Percentiles rank a stretch among this genome's conserved stretches.
Evolutionary conservation across 2,888 invertebrate genomes (phyloP).

Genomic region (Volucella inanis): DNA sequence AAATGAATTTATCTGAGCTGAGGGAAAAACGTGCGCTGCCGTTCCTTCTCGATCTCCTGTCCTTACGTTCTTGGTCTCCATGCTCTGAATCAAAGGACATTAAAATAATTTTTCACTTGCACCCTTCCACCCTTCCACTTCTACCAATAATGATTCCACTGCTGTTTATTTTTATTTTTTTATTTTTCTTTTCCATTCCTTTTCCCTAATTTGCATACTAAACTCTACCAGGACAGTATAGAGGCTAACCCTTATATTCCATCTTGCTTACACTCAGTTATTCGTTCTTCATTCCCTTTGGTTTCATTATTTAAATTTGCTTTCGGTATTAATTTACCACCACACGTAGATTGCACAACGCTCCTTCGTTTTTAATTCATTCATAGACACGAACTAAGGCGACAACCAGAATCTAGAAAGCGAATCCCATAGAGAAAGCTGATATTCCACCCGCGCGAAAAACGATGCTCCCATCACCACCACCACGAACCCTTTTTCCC

Average conservation of each 20-base stretch:
- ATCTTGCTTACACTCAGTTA: conserved; percentile 66
- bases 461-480: neutral
- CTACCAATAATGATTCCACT: conserved; percentile 49
- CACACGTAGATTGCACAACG: conserved; percentile 61
- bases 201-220: conserved; percentile 73
- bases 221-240: conserved; percentile 60
- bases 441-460: conserved; percentile 53
- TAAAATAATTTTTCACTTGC: conserved; percentile 69
- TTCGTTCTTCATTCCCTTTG: conserved; percentile 62
- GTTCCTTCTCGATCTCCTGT: conserved; percentile 40
- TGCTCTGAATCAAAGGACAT: conserved; percentile 68
- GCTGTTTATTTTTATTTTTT: conserved; percentile 28
- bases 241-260: conserved; percentile 61
- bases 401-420: conserved; percentile 59
- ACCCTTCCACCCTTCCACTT: conserved; percentile 69
- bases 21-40: conserved; percentile 60
- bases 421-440: conserved; percentile 58
- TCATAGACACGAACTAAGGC: conserved; percentile 73
- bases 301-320: conserved; percentile 74
- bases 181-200: conserved; percentile 41
- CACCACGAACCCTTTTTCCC: conserved; percentile 62
- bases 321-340: conserved; percentile 74
- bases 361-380: conserved; percentile 69
- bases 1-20: conserved; percentile 69
- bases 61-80: conserved; percentile 36